These are phyloP conservation scores for Bombus cullumanus DNA, from an alignment of 1,140 invertebrate genomes.

Conservation along the genomic window DNA sequence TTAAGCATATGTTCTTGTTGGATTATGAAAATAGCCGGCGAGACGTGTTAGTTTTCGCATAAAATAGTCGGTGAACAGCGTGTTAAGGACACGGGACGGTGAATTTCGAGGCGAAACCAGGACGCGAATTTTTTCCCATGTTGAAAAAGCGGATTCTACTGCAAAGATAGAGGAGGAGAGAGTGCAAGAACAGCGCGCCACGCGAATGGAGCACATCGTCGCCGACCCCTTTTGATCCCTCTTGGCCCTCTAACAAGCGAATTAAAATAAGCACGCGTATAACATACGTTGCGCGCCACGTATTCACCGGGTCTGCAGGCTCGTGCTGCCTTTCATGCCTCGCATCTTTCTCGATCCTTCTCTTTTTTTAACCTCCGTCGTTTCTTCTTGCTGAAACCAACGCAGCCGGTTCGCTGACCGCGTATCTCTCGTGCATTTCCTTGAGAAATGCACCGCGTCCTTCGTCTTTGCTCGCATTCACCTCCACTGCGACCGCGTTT, in stretches of 20 bases:
- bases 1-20: background rate
- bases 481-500: background rate
- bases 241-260: conserved; percentile 44
- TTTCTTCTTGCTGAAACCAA: background rate
- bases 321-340: conserved; percentile 45
- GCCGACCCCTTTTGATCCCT: conserved; percentile 32
- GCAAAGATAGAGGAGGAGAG: background rate
- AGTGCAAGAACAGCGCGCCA: background rate
- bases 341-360: conserved; percentile 27
- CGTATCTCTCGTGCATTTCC: conserved; percentile 24
- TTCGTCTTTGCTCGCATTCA: conserved; percentile 32
- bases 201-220: conserved; percentile 37
- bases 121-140: conserved; percentile 2
- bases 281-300: conserved; percentile 20
- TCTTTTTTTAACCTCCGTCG: conserved; percentile 11
- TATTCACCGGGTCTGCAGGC: conserved; percentile 39
- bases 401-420: conserved; percentile 30
- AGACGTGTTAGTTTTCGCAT: background rate
- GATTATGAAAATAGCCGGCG: background rate
- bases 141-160: conserved; percentile 2
- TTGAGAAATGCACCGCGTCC: conserved; percentile 35
- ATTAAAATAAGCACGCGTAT: conserved; percentile 61
- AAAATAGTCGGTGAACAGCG: too few species aligned
- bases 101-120: conserved; percentile 1
- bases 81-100: background rate